A percentile compares a stretch with the other conserved stretches of the same genome.
Evolutionary conservation across 2,113 vertebrate genomes (phyloP).

Genomic region (Natator depressus): DNA sequence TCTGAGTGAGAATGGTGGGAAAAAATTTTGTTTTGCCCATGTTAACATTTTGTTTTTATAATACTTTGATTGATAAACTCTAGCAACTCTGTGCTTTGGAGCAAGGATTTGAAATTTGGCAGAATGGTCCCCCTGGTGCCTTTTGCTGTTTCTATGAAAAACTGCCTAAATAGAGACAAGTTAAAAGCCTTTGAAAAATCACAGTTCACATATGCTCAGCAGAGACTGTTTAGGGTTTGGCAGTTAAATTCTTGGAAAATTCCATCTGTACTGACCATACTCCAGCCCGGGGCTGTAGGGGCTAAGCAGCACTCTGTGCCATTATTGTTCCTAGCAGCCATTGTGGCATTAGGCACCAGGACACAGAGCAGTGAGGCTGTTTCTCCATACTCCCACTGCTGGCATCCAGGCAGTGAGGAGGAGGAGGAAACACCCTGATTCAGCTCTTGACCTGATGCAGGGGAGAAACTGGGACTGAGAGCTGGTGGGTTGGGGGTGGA

Average conservation of each 20-base stretch:
- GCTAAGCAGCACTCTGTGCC: fast-evolving
- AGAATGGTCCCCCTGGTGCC: not conserved
- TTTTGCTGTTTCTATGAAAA: not conserved
- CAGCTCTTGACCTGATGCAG: fast-evolving
- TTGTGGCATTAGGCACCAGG: fast-evolving
- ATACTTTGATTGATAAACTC: not conserved
- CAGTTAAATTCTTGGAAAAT: not conserved
- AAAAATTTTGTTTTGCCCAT: not conserved
- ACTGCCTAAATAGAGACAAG: not conserved
- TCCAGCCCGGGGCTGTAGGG: fast-evolving
- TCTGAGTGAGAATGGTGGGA: not conserved
- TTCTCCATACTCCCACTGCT: fast-evolving
- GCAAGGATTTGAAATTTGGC: not conserved
- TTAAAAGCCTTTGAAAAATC: not conserved
- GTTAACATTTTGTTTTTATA: not conserved
- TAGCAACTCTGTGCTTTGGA: not conserved
- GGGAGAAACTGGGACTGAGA: fast-evolving
- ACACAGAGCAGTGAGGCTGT: fast-evolving
- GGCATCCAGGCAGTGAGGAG: fast-evolving
- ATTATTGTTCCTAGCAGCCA: fast-evolving
- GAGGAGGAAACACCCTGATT: not conserved
- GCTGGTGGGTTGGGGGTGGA: not conserved
- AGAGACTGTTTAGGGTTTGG: not conserved
- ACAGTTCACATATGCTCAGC: fast-evolving
- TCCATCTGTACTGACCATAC: not conserved